These are phyloP conservation scores for Phaethornis superciliosus DNA, from an alignment of 2,113 vertebrate genomes.

Conservation along the genomic window DNA sequence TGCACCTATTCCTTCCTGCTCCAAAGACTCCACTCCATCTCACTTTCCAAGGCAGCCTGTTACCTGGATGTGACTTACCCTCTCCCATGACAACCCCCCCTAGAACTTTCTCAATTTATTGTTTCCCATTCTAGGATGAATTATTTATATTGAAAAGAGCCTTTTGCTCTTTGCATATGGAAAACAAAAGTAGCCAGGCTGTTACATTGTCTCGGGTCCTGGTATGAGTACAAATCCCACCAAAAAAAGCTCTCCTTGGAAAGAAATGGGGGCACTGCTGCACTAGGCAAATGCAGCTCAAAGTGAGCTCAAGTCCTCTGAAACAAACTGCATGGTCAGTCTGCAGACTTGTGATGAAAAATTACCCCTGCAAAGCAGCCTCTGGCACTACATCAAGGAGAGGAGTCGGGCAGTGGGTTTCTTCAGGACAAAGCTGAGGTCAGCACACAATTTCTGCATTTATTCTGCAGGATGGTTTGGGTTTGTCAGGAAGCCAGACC, in stretches of 20 bases:
- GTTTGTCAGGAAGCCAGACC: slow-evolving; percentile 47
- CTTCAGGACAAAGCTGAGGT: slow-evolving; percentile 24
- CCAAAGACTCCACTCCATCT: not conserved
- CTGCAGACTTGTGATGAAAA: not conserved
- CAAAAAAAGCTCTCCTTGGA: not conserved
- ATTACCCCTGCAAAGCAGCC: not conserved
- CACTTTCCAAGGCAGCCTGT: not conserved
- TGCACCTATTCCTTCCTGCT: not conserved
- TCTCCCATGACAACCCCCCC: not conserved
- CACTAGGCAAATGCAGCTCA: not conserved
- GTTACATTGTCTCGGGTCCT: not conserved
- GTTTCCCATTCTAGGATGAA: not conserved
- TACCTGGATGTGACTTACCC: not conserved
- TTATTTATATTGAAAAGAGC: not conserved
- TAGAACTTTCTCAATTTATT: not conserved
- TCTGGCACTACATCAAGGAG: not conserved
- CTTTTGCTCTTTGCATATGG: not conserved
- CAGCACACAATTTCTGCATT: slow-evolving; percentile 2
- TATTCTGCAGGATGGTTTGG: not conserved
- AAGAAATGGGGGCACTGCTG: not conserved
- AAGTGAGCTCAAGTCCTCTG: not conserved
- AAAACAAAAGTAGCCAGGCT: not conserved
- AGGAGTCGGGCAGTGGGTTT: not conserved
- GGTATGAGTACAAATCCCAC: not conserved
- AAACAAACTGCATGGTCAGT: not conserved